phyloP scores from a whole-genome alignment of 1,140 invertebrate species.

The Calliphora vicina region DNA sequence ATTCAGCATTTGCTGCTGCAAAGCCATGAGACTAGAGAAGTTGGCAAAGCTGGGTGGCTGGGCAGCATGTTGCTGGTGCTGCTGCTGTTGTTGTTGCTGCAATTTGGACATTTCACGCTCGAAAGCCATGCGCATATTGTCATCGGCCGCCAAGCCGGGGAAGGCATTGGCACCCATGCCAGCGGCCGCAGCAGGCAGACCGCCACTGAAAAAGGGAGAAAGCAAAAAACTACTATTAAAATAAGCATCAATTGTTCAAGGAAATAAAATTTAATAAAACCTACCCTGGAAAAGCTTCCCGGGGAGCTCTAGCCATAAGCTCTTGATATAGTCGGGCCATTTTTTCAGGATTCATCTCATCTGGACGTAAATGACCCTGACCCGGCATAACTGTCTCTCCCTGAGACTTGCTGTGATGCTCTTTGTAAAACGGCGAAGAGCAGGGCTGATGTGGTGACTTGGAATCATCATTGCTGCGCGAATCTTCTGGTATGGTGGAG shows the following conservation, averaged over 20 bases:
- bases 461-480: slow-evolving; percentile 79
- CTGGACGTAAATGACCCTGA: slow-evolving; percentile 75
- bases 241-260: slow-evolving; percentile 57
- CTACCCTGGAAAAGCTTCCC: slow-evolving; percentile 78
- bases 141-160: slow-evolving; percentile 68
- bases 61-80: slow-evolving; percentile 66
- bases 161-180: slow-evolving; percentile 65
- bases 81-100: slow-evolving; percentile 70
- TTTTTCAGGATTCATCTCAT: slow-evolving; percentile 96
- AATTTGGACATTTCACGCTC: slow-evolving; percentile 89
- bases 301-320: slow-evolving; percentile 78
- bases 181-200: slow-evolving; percentile 68
- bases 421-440: slow-evolving; percentile 77
- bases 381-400: not conserved
- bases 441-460: slow-evolving; percentile 82
- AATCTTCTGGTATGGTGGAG: slow-evolving; percentile 66
- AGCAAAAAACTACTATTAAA: slow-evolving; percentile 77
- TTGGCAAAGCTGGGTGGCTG: slow-evolving; percentile 69
- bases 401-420: slow-evolving; percentile 53
- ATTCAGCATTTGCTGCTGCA: slow-evolving; percentile 75
- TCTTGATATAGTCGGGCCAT: slow-evolving; percentile 97
- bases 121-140: slow-evolving; percentile 87
- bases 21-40: slow-evolving; percentile 70
- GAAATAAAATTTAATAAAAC: slow-evolving; percentile 44
- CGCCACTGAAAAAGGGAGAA: slow-evolving; percentile 80